Evolutionary conservation across 1,140 invertebrate genomes (phyloP), one percentile per base, ranked within the genome.

Genomic region (Pseudomyrmex gracilis): DNA sequence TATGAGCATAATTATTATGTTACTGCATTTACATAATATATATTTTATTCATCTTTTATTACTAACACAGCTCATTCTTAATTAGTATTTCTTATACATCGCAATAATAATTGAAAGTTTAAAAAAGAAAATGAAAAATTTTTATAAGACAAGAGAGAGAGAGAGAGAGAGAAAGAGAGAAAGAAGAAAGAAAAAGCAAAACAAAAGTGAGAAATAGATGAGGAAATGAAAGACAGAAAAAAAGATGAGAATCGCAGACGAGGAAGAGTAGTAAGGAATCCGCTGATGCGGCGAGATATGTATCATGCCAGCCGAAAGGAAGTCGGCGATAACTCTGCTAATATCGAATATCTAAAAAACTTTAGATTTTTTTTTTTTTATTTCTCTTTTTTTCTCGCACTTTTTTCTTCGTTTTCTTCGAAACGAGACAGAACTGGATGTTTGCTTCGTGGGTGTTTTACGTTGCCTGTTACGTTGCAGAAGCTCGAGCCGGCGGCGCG

Each of bases 381-480:
- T 45, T 0, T 34, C 34, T 34, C 34, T 34, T 5, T 20, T 8
- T 2, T 15, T 45, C 24, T 8, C 61, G 15, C 49, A 10, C 45
- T 49, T 8, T 34, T 17, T 12, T 5, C 45, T 43, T 51, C 77
- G 7, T 34, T 34, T 73, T 12, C 17, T 57, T 7, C 24, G 53
- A 8, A 43, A 10, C 17, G 17, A 73, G 20, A 60, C 45, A 53
- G 57, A 55, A 43, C n/a, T 51, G n/a, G 20, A 5, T 60, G 49
- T 34, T 34, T 61, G 68, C 61, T 80, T 51, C 55, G 22, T 43
- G 67, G 71, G 64, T 83, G 71, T 57, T 86, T 66, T 57, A 24
- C 24, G 70, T 34, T 61, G 70, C 70, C 58, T 74, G 70, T 82
- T 74, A 70, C 71, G 43, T 74, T 73, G 47, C 76, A 71, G 76